Conservation (phyloP, 2,797 vertebrate species). For the Macrochelys suwanniensis region DNA sequence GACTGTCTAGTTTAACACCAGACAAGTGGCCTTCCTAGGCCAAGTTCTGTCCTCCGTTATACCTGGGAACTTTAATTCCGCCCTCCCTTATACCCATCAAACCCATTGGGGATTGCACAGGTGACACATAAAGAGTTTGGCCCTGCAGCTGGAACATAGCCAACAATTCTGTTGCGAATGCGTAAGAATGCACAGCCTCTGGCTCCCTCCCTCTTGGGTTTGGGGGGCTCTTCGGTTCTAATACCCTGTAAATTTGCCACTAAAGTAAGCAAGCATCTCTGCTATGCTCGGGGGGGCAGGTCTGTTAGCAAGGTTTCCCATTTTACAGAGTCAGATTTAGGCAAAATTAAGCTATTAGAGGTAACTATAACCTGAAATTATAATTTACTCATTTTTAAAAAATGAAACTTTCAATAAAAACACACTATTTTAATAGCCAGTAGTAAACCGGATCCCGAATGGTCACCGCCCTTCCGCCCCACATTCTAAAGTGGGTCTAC, state of each 20-base stretch:
- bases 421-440: not conserved
- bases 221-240: not conserved
- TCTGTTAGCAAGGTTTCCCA: not conserved
- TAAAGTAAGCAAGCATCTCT: not conserved
- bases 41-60: not conserved
- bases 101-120: rapidly evolving
- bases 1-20: not conserved
- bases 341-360: not conserved
- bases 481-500: not conserved
- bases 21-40: not conserved
- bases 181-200: rapidly evolving
- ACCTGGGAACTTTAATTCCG: not conserved
- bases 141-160: not conserved
- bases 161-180: not conserved
- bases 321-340: not conserved
- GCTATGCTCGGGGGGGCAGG: not conserved
- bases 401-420: not conserved
- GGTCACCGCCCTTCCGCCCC: not conserved
- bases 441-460: not conserved
- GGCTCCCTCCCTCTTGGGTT: not conserved
- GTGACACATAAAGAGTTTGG: rapidly evolving
- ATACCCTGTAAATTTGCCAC: not conserved
- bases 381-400: not conserved
- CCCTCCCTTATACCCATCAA: not conserved
- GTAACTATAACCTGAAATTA: not conserved